phyloP scores from a whole-genome alignment of 2,113 vertebrate species.

The Chrysochloris asiatica region DNA sequence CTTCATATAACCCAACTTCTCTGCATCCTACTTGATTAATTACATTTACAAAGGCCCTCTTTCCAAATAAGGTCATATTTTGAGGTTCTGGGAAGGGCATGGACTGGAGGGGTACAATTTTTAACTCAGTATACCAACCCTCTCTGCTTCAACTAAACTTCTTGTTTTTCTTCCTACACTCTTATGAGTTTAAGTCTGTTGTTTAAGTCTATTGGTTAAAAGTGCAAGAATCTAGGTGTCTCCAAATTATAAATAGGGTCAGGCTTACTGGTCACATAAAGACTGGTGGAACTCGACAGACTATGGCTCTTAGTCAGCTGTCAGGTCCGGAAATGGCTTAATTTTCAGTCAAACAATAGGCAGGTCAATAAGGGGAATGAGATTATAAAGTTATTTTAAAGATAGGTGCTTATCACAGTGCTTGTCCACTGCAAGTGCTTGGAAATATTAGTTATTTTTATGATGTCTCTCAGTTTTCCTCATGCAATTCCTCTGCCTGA shows the following conservation, averaged over 20 bases:
- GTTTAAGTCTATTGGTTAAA: background rate
- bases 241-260: too few species aligned
- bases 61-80: background rate
- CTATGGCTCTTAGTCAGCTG: too few species aligned
- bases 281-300: too few species aligned
- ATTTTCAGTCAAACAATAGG: too few species aligned
- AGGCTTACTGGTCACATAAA: too few species aligned
- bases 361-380: background rate
- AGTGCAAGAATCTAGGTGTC: background rate
- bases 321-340: too few species aligned
- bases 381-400: background rate
- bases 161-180: background rate
- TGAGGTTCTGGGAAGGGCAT: background rate
- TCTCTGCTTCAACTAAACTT: background rate
- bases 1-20: too few species aligned
- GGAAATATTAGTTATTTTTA: background rate
- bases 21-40: too few species aligned
- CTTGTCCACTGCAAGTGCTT: background rate
- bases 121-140: background rate
- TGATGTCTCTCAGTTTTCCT: background rate
- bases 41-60: background rate
- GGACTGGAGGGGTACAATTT: background rate
- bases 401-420: background rate
- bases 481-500: background rate
- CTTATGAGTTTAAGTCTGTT: too few species aligned